Conservation (phyloP, 2,888 invertebrate genomes). For the Chrysomela aeneicollis region DNA sequence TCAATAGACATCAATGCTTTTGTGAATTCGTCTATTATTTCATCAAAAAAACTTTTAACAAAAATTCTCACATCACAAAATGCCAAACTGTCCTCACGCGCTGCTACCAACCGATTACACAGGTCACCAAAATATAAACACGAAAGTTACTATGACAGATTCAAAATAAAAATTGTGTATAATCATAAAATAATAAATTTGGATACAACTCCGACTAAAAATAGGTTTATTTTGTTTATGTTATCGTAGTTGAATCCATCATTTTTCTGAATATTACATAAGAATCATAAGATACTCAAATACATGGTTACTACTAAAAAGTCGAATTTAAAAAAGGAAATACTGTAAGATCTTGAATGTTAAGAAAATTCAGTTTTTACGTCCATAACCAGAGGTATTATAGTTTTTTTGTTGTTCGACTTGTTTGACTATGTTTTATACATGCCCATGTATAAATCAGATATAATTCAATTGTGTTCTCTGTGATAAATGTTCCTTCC, state of each 20-base stretch:
- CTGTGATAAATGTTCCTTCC: no score
- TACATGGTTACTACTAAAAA: no score
- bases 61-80: conserved; percentile 63
- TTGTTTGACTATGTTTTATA: no score
- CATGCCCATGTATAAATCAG: no score
- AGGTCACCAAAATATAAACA: conserved; percentile 43
- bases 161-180: conserved; percentile 34
- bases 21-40: conserved; percentile 54
- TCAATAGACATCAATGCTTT: conserved; percentile 55
- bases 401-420: no score
- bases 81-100: conserved; percentile 64
- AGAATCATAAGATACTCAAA: neutral
- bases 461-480: no score
- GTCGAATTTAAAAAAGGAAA: no score
- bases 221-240: conserved; percentile 12
- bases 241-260: neutral
- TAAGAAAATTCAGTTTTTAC: no score
- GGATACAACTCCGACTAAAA: neutral
- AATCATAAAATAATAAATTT: conserved; percentile 7
- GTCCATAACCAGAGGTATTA: no score
- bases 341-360: no score
- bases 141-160: conserved; percentile 47
- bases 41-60: conserved; percentile 61
- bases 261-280: neutral
- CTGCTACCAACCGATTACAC: conserved; percentile 58